Conservation (phyloP, 1,140 invertebrate species). For the Caerostris extrusa region DNA sequence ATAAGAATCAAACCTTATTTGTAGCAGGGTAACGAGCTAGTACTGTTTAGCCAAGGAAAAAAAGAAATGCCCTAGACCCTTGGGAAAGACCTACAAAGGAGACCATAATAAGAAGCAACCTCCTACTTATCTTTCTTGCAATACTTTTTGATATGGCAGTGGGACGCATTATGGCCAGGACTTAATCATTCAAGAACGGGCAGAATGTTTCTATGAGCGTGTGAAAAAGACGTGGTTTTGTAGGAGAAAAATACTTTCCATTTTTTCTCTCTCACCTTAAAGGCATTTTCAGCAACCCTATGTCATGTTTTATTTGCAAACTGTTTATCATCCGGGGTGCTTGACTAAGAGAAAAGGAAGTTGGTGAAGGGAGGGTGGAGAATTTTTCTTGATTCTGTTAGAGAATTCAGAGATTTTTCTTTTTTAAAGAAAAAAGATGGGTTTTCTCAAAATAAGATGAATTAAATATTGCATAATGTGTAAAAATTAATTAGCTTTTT, state of each 20-base stretch:
- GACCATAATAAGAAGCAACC: slow-evolving; percentile 24
- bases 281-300: slow-evolving; percentile 58
- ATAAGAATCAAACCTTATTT: slow-evolving; percentile 34
- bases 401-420: too few species aligned
- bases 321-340: slow-evolving; percentile 53
- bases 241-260: slow-evolving; percentile 27
- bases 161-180: slow-evolving; percentile 45
- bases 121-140: neutral
- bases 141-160: neutral
- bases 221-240: slow-evolving; percentile 3
- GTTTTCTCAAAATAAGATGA: too few species aligned
- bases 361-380: too few species aligned
- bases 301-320: slow-evolving; percentile 72
- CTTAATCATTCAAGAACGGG: slow-evolving; percentile 57
- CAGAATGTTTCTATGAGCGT: neutral
- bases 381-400: too few species aligned
- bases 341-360: neutral
- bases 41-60: slow-evolving; percentile 23
- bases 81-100: slow-evolving; percentile 22
- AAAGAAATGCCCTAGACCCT: neutral
- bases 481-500: too few species aligned
- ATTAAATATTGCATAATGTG: too few species aligned
- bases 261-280: slow-evolving; percentile 50
- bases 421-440: too few species aligned
- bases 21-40: neutral